Percentiles rank a stretch among this genome's conserved stretches.
Evolutionary conservation across 2,113 vertebrate genomes (phyloP).

Genomic region (Piprites chloris): DNA sequence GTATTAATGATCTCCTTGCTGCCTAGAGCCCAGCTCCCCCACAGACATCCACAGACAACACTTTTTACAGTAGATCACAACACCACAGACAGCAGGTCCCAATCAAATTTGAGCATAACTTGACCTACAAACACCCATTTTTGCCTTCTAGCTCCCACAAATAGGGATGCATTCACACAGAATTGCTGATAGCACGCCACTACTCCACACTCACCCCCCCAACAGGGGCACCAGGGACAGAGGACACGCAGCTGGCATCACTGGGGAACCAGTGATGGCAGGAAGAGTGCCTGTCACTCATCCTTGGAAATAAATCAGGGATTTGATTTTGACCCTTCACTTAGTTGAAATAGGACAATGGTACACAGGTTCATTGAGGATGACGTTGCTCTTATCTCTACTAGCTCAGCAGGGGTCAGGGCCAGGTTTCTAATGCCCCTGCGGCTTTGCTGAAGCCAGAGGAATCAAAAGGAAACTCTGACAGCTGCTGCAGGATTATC

Average conservation of each 20-base stretch:
- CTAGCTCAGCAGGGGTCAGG: constrained; percentile 9
- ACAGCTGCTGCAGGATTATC: constrained; percentile 40
- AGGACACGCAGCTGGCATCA: background rate
- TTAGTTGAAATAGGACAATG: background rate
- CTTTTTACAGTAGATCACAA: background rate
- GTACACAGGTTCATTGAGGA: background rate
- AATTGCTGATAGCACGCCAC: background rate
- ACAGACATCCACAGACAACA: accelerated
- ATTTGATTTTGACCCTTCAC: background rate
- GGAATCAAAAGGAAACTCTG: background rate
- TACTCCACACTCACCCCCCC: background rate
- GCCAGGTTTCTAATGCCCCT: background rate
- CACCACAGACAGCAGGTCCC: background rate
- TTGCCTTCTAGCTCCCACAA: background rate
- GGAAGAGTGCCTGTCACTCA: background rate
- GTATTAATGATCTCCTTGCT: background rate
- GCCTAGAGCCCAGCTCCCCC: background rate
- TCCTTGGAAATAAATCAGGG: background rate
- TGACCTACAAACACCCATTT: background rate
- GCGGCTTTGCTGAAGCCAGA: background rate
- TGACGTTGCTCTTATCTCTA: background rate
- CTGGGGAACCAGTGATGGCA: accelerated
- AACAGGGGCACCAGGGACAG: accelerated
- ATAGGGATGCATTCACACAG: background rate
- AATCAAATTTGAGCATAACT: background rate